phyloP scores from a whole-genome alignment of 2,888 invertebrate species.

The Eupithecia insigniata region DNA sequence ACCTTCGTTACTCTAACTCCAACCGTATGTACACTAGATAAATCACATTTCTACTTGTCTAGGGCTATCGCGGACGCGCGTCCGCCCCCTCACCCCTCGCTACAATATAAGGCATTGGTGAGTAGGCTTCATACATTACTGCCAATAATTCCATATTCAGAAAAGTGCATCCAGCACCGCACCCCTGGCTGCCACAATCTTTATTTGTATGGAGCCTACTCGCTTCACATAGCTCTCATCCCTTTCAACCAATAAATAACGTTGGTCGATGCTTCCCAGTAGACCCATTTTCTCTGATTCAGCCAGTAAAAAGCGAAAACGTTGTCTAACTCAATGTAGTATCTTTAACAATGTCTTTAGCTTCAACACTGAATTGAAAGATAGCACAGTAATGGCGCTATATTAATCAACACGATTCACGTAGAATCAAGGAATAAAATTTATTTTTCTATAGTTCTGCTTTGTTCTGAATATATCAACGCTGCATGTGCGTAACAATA shows the following conservation, averaged over 20 bases:
- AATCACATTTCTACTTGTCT: conserved; percentile 71
- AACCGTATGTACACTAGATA: conserved; percentile 79
- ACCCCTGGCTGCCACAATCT: neutral
- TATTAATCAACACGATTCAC: neutral
- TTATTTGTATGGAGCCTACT: conserved; percentile 6
- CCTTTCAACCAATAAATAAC: neutral
- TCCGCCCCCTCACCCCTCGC: neutral
- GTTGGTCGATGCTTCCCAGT: neutral
- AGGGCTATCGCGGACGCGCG: conserved; percentile 38
- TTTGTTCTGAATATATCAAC: conserved; percentile 2
- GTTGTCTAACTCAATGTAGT: neutral
- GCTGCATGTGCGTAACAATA: neutral
- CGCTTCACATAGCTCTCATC: neutral
- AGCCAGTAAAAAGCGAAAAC: neutral
- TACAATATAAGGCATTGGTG: conserved; percentile 7
- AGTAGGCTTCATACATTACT: conserved; percentile 14
- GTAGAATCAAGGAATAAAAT: neutral
- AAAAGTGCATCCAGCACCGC: neutral
- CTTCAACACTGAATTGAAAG: conserved; percentile 1
- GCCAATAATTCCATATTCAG: neutral
- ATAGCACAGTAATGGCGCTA: neutral
- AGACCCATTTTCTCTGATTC: neutral
- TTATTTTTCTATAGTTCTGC: neutral
- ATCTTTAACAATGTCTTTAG: neutral
- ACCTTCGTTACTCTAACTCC: conserved; percentile 67